These are phyloP conservation scores for Serilophus lunatus DNA, from an alignment of 2,113 vertebrate species.

Conservation along the genomic window DNA sequence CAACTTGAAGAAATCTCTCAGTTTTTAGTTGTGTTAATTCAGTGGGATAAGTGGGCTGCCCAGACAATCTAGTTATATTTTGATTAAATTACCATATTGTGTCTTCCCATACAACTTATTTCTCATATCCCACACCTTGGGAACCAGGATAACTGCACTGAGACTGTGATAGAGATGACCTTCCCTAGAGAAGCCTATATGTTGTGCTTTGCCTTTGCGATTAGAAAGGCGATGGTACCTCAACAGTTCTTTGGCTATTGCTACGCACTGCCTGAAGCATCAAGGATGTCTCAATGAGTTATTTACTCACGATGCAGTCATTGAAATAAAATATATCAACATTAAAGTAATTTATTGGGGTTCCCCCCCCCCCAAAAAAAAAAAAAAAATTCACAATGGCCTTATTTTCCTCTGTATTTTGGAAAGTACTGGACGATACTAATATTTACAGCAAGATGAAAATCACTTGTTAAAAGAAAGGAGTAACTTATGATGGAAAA, in stretches of 20 bases:
- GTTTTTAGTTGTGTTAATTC: neutral
- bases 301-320: neutral
- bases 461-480: neutral
- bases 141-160: neutral
- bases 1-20: neutral
- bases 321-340: neutral
- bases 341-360: neutral
- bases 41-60: neutral
- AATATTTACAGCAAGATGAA: neutral
- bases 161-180: neutral
- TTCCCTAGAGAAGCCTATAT: neutral
- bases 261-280: neutral
- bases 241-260: neutral
- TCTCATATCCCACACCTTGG: neutral
- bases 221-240: neutral
- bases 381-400: neutral
- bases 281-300: neutral
- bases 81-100: neutral
- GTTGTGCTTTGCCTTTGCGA: neutral
- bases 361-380: fast-evolving
- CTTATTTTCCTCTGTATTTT: neutral
- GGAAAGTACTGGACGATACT: neutral
- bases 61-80: neutral
- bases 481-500: neutral
- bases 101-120: neutral